Evolutionary conservation across 2,888 invertebrate genomes (phyloP).

Genomic region (Horisme vitalbata): DNA sequence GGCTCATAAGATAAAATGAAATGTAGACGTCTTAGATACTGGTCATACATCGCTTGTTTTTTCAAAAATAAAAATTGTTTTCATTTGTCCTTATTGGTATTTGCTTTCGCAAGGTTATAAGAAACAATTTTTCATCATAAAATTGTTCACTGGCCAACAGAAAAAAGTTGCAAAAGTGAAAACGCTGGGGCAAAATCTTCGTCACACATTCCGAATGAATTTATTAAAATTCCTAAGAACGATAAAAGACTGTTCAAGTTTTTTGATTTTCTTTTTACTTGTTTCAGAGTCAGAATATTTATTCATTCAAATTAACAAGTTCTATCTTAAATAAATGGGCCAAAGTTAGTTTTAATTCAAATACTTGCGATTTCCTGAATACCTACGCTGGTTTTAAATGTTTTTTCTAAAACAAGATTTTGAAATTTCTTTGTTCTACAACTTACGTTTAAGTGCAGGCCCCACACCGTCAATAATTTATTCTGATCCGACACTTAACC

Average conservation of each 20-base stretch:
- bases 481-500: constrained; percentile 50
- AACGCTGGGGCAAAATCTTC: constrained; percentile 22
- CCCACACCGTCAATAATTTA: constrained; percentile 55
- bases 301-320: constrained; percentile 21
- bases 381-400: no score
- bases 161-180: constrained; percentile 26
- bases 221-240: constrained; percentile 33
- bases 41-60: no score
- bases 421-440: no score
- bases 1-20: no score
- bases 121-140: constrained; percentile 4
- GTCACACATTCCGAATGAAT: constrained; percentile 31
- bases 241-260: constrained; percentile 21
- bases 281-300: constrained; percentile 23
- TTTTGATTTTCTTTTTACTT: constrained; percentile 19
- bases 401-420: no score
- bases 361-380: no score
- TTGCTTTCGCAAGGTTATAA: no score
- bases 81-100: no score
- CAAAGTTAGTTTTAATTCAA: no score
- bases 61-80: no score
- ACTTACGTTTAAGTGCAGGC: constrained; percentile 15
- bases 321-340: constrained; percentile 14
- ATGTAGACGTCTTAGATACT: no score
- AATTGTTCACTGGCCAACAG: neutral